phyloP scores from a whole-genome alignment of 2,113 vertebrate genomes.

The Sigmodon hispidus region DNA sequence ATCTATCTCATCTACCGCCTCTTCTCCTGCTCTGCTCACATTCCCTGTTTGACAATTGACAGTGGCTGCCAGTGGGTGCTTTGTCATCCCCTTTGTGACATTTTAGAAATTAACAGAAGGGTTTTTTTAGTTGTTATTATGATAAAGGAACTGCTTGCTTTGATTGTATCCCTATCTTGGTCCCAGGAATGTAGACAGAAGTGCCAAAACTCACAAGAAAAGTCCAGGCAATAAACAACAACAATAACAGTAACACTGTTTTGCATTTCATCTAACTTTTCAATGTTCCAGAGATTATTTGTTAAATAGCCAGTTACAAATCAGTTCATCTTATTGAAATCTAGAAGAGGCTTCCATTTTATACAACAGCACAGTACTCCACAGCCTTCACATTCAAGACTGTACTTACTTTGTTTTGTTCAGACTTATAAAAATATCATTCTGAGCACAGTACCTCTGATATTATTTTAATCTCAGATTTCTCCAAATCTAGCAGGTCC shows the following conservation, averaged over 20 bases:
- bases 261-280: not conserved
- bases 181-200: not conserved
- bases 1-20: not conserved
- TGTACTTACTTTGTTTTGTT: constrained; percentile 34
- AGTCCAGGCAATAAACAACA: not conserved
- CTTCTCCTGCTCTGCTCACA: not conserved
- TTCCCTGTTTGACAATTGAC: not conserved
- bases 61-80: not conserved
- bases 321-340: not conserved
- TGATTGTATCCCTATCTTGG: not conserved
- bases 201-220: not conserved
- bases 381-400: not conserved
- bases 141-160: constrained; percentile 1
- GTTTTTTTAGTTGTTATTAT: not conserved
- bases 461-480: not conserved
- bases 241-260: not conserved
- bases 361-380: not conserved
- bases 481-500: not conserved
- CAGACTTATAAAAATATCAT: not conserved
- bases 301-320: not conserved
- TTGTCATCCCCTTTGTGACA: not conserved
- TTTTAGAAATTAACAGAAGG: not conserved
- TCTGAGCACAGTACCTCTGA: not conserved
- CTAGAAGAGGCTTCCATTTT: constrained; percentile 33
- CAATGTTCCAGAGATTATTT: not conserved